Evolutionary conservation across 2,888 invertebrate species (phyloP), one percentile per base, ranked within the genome.

Genomic region (Apamea epomidion): DNA sequence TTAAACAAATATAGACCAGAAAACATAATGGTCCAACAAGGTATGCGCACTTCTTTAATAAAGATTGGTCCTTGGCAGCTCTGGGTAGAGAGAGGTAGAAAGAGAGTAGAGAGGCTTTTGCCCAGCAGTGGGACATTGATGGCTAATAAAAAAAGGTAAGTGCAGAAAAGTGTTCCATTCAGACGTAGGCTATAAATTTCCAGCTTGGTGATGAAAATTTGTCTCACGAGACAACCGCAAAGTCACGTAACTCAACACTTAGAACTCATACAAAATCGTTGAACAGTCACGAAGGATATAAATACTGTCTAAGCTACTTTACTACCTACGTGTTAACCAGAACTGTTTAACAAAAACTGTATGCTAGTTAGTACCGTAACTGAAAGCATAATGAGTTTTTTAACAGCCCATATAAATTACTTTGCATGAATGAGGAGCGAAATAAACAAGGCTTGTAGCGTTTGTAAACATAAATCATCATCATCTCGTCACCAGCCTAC

Each of bases 231-330:
- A 80, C 32, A 51, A 64, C 72, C 80, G 48, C 75, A 54, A 60
- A 88, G 85, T 86, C 89, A 87, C 87, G 87, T 85, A 86, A 89
- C 86, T 87, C 87, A 82, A 74, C 74, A 82, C 83, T 90, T 84
- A 81, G 69, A 80, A 86, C 84, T 87, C 80, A 75, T 80, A 83
- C 85, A 87, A 87, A 90, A 88, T 85, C 78, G 72, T 80, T 83
- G 73, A 87, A 86, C 75, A 86, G 82, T 76, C 78, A 83, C 80
- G 75, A 83, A 82, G 81, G 78, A 73, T 67, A 77, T 79, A 79
- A 89, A 87, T 51, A 70, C 80, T 82, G 71, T 78, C 67, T 77
- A 45, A 80, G 64, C 80, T 74, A 80, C 85, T 81, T 80, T 68
- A 79, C 48, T 60, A 75, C n/a, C 4, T 71, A 80, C 60, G 75